phyloP scores from a whole-genome alignment of 2,888 invertebrate genomes.

The Periphyllus acericola region DNA sequence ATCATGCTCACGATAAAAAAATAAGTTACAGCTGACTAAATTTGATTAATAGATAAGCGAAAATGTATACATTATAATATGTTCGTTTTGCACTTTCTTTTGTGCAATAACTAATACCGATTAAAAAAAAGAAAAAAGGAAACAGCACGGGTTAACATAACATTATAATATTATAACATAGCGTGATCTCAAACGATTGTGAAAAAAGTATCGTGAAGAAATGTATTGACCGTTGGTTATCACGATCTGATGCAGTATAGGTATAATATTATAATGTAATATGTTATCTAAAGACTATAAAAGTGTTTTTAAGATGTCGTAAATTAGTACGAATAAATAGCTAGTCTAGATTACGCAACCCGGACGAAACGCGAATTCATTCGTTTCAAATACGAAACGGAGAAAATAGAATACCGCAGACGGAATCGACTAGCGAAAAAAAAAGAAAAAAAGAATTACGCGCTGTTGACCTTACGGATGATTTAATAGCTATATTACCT shows the following conservation, averaged over 20 bases:
- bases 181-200: conserved; percentile 3
- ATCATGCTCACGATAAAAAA: background rate
- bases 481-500: background rate
- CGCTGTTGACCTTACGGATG: background rate
- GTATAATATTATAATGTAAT: background rate
- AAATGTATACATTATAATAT: background rate
- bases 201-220: background rate
- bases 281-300: background rate
- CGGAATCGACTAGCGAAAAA: background rate
- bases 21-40: background rate
- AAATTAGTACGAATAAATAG: background rate
- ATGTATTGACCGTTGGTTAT: conserved; percentile 13
- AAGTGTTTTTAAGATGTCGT: background rate
- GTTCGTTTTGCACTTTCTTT: conserved; percentile 5
- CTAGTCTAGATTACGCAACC: background rate
- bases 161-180: background rate
- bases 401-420: too few species aligned
- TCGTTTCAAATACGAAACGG: too few species aligned
- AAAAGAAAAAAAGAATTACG: background rate
- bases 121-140: background rate
- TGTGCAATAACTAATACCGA: background rate
- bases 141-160: background rate
- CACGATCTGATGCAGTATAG: background rate
- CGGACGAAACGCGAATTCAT: background rate
- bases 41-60: background rate